Evolutionary conservation across 2,888 invertebrate genomes (phyloP), one percentile per base, ranked within the genome.

Genomic region (Crossocerus cetratus): DNA sequence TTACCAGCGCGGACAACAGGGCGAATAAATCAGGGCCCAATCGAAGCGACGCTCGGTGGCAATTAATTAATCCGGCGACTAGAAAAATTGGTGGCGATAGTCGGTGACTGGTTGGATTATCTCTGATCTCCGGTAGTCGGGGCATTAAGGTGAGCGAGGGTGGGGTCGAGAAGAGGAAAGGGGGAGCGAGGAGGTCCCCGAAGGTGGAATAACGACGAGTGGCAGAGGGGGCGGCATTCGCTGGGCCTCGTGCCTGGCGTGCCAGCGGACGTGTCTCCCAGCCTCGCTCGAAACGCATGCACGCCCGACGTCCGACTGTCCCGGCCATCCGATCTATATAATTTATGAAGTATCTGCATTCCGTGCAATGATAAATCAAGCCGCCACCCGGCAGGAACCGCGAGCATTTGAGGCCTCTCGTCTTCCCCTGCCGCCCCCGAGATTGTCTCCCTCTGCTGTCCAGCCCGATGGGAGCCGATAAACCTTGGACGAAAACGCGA

Each of bases 321-420:
- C 78, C 74, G 74, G 32, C 32, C 82, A 84, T 84, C 84, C 76
- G 80, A 80, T 85, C 81, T 87, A 83, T 87, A 88, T 89, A 89
- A 89, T 89, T 89, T 89, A 89, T 88, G 86, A 88, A 88, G 87
- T 86, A 89, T 88, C 88, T 87, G 87, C 88, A 87, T 86, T 88
- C 86, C 82, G 68, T 63, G 70, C 81, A 87, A 86, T 85, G 84
- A 89, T 88, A 89, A 89, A 89, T 89, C 89, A 89, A 89, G 77
- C 81, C 84, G 85, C 86, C 89, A 89, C 89, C 87, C 83, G 74
- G 64, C 69, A 76, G 74, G 70, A 80, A 76, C 76, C 79, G 78
- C 74, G 80, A 76, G 77, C 76, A 83, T 84, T 81, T 79, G 71
- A 71, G 74, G 76, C 80, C 32, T 66, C 67, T 69, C 66, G 61